phyloP scores from a whole-genome alignment of 2,113 vertebrate species.

The Sphaerodactylus townsendi region DNA sequence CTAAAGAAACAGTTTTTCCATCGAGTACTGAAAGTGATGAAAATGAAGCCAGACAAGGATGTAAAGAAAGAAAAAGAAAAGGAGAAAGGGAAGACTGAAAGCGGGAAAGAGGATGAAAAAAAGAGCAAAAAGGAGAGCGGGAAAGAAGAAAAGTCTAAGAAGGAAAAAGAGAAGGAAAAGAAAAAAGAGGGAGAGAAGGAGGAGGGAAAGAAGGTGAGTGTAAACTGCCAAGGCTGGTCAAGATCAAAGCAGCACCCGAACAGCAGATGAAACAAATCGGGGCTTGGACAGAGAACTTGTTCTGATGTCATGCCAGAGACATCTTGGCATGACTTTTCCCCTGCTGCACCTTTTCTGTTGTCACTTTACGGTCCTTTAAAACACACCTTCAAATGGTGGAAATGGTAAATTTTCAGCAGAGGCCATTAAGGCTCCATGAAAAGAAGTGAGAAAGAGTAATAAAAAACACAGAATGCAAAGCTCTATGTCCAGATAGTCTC shows the following conservation, averaged over 20 bases:
- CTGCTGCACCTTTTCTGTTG: neutral
- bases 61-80: constrained; percentile 86
- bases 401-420: neutral
- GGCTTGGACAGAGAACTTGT: neutral
- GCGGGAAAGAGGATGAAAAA: constrained; percentile 89
- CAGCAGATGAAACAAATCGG: neutral
- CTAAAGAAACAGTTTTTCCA: constrained; percentile 98
- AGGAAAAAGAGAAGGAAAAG: constrained; percentile 83
- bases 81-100: constrained; percentile 79
- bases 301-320: neutral
- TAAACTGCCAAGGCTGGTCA: neutral
- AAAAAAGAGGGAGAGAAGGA: constrained; percentile 89
- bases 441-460: neutral
- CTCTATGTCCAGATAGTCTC: neutral
- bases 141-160: constrained; percentile 82
- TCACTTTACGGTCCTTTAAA: neutral
- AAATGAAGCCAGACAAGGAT: constrained; percentile 96
- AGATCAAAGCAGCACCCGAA: neutral
- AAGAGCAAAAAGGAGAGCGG: constrained; percentile 82
- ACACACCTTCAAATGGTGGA: neutral
- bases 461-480: neutral
- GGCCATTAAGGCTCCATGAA: neutral
- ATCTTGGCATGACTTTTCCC: neutral
- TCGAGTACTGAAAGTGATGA: constrained; percentile 97
- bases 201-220: constrained; percentile 86